phyloP scores from a whole-genome alignment of 2,797 vertebrate species.

The Pachyuromys duprasi region DNA sequence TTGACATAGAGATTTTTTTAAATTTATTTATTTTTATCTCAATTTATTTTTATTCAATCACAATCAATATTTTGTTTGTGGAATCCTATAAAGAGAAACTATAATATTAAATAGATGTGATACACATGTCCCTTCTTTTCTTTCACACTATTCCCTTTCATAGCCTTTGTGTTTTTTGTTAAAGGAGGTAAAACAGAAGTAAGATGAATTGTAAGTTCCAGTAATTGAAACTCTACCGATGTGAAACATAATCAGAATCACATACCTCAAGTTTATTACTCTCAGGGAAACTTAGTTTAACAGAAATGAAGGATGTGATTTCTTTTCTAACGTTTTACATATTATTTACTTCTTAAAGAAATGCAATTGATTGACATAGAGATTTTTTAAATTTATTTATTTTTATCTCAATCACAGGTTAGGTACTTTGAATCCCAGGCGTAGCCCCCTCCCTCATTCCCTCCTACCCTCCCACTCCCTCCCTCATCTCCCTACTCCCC shows the following conservation, averaged over 20 bases:
- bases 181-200: conserved; percentile 12
- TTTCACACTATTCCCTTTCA: not conserved
- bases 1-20: no score
- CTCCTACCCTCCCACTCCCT: no score
- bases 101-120: not conserved
- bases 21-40: no score
- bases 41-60: no score
- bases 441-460: no score
- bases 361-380: no score
- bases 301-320: not conserved
- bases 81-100: not conserved
- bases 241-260: conserved; percentile 8
- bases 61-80: not conserved
- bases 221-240: conserved; percentile 16
- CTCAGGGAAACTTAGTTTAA: not conserved
- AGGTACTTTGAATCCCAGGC: no score
- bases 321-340: no score
- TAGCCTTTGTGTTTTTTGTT: not conserved
- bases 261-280: not conserved
- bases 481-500: no score
- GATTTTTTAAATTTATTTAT: no score
- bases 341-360: no score
- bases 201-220: conserved; percentile 27
- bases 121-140: not conserved
- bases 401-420: no score